A percentile compares a stretch with the other conserved stretches of the same genome.
These are phyloP conservation scores for Agriopis aurantiaria DNA, from an alignment of 2,888 invertebrate genomes.

Conservation along the genomic window DNA sequence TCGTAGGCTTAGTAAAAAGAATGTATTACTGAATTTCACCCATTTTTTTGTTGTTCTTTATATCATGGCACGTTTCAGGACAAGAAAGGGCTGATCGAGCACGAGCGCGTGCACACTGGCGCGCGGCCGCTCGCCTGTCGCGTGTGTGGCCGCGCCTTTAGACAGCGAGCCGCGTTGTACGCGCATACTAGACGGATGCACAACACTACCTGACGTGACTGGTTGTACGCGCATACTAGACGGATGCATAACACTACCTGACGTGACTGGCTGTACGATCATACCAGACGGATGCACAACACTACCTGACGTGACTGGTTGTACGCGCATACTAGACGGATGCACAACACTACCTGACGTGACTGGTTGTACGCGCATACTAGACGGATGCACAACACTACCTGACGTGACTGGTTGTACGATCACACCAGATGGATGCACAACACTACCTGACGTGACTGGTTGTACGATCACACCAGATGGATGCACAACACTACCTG, in stretches of 20 bases:
- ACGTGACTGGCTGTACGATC: slow-evolving; percentile 54
- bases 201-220: neutral
- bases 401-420: slow-evolving; percentile 44
- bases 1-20: too few species aligned
- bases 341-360: slow-evolving; percentile 47
- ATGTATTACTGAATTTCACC: too few species aligned
- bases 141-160: slow-evolving; percentile 66
- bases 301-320: slow-evolving; percentile 29
- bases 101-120: slow-evolving; percentile 70
- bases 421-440: slow-evolving; percentile 65
- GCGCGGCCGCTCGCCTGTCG: slow-evolving; percentile 69
- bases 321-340: slow-evolving; percentile 62
- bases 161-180: slow-evolving; percentile 65
- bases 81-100: slow-evolving; percentile 67
- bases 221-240: slow-evolving; percentile 61
- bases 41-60: too few species aligned
- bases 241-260: slow-evolving; percentile 52
- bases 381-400: slow-evolving; percentile 55
- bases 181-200: slow-evolving; percentile 65
- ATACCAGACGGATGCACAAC: slow-evolving; percentile 60
- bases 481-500: slow-evolving; percentile 52
- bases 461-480: slow-evolving; percentile 61
- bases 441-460: too few species aligned
- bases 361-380: slow-evolving; percentile 59
- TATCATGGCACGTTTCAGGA: slow-evolving; percentile 54